Evolutionary conservation across 2,888 invertebrate species (phyloP).

Genomic region (Anorthoa munda): DNA sequence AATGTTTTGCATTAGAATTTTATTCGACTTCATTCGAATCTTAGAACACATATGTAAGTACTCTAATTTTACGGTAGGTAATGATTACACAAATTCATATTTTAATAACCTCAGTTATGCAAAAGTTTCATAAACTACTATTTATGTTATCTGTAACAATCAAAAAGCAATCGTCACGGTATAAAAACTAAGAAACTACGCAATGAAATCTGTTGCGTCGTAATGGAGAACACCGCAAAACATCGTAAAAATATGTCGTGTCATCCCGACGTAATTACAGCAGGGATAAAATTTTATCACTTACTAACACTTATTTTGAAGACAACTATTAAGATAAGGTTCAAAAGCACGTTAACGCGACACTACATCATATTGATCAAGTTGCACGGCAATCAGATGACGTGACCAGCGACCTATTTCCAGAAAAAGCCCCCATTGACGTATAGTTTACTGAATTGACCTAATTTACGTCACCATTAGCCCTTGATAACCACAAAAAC

Average conservation of each 20-base stretch:
- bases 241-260: constrained; percentile 46
- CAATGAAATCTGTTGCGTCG: constrained; percentile 64
- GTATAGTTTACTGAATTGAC: constrained; percentile 69
- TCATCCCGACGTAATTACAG: constrained; percentile 12
- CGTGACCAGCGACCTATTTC: constrained; percentile 81
- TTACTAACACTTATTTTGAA: neutral
- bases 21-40: too few relatives aligned
- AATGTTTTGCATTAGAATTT: constrained; percentile 15
- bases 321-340: neutral
- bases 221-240: constrained; percentile 45
- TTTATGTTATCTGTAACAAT: neutral
- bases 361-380: constrained; percentile 57
- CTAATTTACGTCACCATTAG: constrained; percentile 56
- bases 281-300: neutral
- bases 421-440: constrained; percentile 73
- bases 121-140: constrained; percentile 14
- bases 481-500: constrained; percentile 7
- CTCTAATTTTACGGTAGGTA: neutral
- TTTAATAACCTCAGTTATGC: neutral
- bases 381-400: constrained; percentile 68
- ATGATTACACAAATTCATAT: neutral
- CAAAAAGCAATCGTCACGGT: constrained; percentile 19
- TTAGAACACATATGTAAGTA: neutral
- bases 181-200: constrained; percentile 35
- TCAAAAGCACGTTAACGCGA: neutral